Base-by-base conservation (phyloP, 1,140 invertebrate genomes). In the Pogonognathellus flavescens region DNA sequence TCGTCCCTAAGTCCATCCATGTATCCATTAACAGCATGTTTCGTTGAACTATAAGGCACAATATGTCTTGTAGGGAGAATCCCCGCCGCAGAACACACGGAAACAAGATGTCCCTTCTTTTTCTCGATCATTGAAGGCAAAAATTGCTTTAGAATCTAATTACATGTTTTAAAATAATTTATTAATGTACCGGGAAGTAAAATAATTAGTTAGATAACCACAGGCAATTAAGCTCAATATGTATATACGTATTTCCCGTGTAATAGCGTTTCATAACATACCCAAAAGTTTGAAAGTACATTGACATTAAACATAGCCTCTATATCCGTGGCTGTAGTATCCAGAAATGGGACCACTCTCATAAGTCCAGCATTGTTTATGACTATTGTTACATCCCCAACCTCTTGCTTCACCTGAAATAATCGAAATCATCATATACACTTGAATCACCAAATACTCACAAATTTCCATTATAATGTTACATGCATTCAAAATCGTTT, bases 361-460 rank as follows among this genome's bases (percentile, higher is more conserved):
- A 89, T 88, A 0, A 88, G 22, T 10, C 88, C 88, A 13, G 88
- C 88, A 80, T 88, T 89, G 83, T 89, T 89, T 72, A 89, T 85
- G 4, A 88, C 86, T 14, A 89, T 88, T 62, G 83, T 87, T 7
- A 88, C 87, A 55, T 88, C 82, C 20, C 88, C 88, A 22, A 89
- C 84, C 81, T 89, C 88, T 70, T 76, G 81, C 13, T 82, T 52
- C 0, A 89, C 88, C 86, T 88, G 14, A 13, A 84, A 72, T n/a
- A n/a, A n/a, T n/a, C n/a, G n/a, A n/a, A n/a, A n/a, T n/a, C n/a
- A n/a, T n/a, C n/a, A n/a, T n/a, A n/a, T n/a, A n/a, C n/a, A n/a
- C n/a, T n/a, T n/a, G n/a, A n/a, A n/a, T n/a, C n/a, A n/a, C n/a
- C n/a, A n/a, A n/a, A n/a, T n/a, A n/a, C n/a, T n/a, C n/a, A n/a